These are phyloP conservation scores for Synanthedon myopaeformis DNA, from an alignment of 2,888 invertebrate species.

Conservation along the genomic window DNA sequence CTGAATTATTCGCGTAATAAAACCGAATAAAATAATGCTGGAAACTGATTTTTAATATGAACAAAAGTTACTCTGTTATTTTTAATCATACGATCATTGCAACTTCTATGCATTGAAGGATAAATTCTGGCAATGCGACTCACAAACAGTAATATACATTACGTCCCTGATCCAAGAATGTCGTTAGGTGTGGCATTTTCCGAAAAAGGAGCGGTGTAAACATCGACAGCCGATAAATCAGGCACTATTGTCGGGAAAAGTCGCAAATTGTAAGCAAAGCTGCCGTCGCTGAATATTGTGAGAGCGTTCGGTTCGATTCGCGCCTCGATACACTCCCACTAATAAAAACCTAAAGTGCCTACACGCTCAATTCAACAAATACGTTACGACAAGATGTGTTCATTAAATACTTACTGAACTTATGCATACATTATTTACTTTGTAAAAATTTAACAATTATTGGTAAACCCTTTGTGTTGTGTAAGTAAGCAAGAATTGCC, in stretches of 20 bases:
- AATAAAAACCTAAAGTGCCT: slow-evolving; percentile 7
- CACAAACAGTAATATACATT: not conserved
- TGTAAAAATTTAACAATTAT: too few species aligned
- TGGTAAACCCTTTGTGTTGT: too few species aligned
- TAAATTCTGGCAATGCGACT: not conserved
- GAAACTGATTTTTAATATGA: too few species aligned
- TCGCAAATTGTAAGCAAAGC: slow-evolving; percentile 39
- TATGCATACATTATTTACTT: too few species aligned
- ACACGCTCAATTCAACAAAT: not conserved
- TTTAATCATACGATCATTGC: too few species aligned
- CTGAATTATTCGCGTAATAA: too few species aligned
- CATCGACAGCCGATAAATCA: slow-evolving; percentile 39
- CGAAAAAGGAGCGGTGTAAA: slow-evolving; percentile 31
- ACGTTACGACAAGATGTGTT: not conserved
- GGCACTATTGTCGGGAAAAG: slow-evolving; percentile 37
- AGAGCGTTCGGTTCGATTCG: slow-evolving; percentile 1
- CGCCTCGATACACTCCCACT: slow-evolving; percentile 5
- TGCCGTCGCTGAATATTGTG: slow-evolving; percentile 2
- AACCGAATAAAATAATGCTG: too few species aligned
- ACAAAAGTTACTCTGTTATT: too few species aligned
- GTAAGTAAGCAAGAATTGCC: too few species aligned
- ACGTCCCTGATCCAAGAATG: not conserved
- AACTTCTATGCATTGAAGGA: too few species aligned
- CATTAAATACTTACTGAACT: not conserved
- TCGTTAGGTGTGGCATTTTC: slow-evolving; percentile 24